These are phyloP conservation scores for Gisinianus flammeolus DNA, from an alignment of 2,888 invertebrate genomes.

Conservation along the genomic window DNA sequence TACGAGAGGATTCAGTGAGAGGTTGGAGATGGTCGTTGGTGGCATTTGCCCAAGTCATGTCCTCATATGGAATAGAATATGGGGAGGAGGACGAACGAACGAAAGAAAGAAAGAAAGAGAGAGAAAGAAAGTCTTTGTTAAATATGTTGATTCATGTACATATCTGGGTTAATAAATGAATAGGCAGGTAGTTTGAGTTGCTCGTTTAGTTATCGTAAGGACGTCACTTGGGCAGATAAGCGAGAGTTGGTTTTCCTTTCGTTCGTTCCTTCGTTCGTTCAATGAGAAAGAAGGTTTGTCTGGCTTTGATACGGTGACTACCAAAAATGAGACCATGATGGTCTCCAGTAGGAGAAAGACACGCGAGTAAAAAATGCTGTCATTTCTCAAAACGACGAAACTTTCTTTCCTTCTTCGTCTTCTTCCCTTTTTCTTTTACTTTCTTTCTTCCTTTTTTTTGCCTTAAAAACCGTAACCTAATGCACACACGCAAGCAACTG, in stretches of 20 bases:
- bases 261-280: neutral
- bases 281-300: too few species aligned
- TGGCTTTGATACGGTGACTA: neutral
- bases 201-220: slow-evolving; percentile 10
- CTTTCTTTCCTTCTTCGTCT: neutral
- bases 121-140: neutral
- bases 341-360: neutral
- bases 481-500: neutral
- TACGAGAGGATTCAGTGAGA: too few species aligned
- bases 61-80: neutral
- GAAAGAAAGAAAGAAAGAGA: neutral
- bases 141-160: slow-evolving; percentile 2
- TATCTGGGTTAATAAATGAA: slow-evolving; percentile 8
- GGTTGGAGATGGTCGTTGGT: neutral
- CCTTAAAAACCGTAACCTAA: too few species aligned
- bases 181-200: slow-evolving; percentile 4
- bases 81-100: neutral
- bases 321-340: neutral
- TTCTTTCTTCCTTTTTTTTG: too few species aligned
- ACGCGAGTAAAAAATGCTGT: slow-evolving; percentile 16
- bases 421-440: too few species aligned
- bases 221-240: slow-evolving; percentile 14
- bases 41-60: neutral
- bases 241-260: neutral
- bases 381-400: slow-evolving; percentile 18